phyloP scores from a whole-genome alignment of 2,888 invertebrate genomes.

The Coenonympha arcania region DNA sequence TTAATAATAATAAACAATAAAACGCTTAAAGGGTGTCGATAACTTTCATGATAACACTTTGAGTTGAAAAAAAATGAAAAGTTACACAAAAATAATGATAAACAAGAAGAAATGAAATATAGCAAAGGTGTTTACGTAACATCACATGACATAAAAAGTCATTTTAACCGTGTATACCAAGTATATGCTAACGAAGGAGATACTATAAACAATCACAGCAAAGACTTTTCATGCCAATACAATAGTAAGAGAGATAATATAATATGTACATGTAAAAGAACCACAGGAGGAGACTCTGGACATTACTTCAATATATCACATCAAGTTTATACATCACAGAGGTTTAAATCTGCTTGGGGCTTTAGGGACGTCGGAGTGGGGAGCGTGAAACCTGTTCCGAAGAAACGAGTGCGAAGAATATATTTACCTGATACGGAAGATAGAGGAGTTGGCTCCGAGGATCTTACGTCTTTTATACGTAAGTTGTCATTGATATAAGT shows the following conservation, averaged over 20 bases:
- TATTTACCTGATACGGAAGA: slow-evolving; percentile 52
- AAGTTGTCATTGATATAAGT: background rate
- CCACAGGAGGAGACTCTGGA: slow-evolving; percentile 16
- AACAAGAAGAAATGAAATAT: slow-evolving; percentile 38
- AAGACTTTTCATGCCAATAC: slow-evolving; percentile 44
- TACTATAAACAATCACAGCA: slow-evolving; percentile 4
- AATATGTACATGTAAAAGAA: slow-evolving; percentile 26
- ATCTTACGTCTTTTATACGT: slow-evolving; percentile 8
- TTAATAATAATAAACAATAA: background rate
- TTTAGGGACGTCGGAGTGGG: slow-evolving; percentile 48
- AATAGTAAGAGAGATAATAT: slow-evolving; percentile 34
- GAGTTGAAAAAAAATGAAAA: slow-evolving; percentile 24
- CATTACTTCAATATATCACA: slow-evolving; percentile 18
- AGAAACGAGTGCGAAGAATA: slow-evolving; percentile 43
- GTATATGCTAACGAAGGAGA: slow-evolving; percentile 18
- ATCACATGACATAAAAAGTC: slow-evolving; percentile 31
- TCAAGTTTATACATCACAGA: slow-evolving; percentile 25
- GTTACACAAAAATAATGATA: slow-evolving; percentile 40
- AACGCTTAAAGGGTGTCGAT: background rate
- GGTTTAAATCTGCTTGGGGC: slow-evolving; percentile 31
- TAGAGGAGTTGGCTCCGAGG: slow-evolving; percentile 40
- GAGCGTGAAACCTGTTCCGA: slow-evolving; percentile 41
- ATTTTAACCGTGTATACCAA: slow-evolving; percentile 26
- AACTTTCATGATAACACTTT: background rate
- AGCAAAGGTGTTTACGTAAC: slow-evolving; percentile 43